These are phyloP conservation scores for Epistrophella euchroma DNA, from an alignment of 2,888 invertebrate species.

Conservation along the genomic window DNA sequence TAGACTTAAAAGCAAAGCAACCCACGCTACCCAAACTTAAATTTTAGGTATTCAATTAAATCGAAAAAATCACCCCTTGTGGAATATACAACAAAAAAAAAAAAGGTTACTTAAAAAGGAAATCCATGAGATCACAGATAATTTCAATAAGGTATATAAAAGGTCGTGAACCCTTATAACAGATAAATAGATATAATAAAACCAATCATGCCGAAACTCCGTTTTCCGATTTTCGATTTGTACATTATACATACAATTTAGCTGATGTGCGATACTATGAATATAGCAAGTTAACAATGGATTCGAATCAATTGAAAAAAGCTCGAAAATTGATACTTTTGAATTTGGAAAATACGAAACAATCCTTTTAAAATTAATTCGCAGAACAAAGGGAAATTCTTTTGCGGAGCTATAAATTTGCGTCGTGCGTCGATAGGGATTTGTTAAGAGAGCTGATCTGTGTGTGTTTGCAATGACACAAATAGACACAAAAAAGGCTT, in stretches of 20 bases:
- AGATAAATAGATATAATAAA: conserved; percentile 37
- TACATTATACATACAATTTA: conserved; percentile 1
- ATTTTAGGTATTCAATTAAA: not conserved
- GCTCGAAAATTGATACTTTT: conserved; percentile 18
- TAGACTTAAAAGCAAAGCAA: not conserved
- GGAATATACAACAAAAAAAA: not conserved
- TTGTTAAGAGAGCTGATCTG: not conserved
- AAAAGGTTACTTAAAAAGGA: not conserved
- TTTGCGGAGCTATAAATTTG: conserved; percentile 18
- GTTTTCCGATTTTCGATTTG: conserved; percentile 11
- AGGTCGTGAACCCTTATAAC: conserved; percentile 40
- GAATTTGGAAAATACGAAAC: not conserved
- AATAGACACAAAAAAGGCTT: not conserved
- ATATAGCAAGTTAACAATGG: conserved; percentile 26
- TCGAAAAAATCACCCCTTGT: not conserved
- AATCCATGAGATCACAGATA: conserved; percentile 30
- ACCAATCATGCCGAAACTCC: conserved; percentile 36
- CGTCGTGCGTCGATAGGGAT: not conserved
- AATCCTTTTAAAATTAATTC: conserved; percentile 31
- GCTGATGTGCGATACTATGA: not conserved
- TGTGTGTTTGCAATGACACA: not conserved
- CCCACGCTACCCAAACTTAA: not conserved
- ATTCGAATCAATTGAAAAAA: conserved; percentile 33
- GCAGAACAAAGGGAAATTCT: conserved; percentile 21
- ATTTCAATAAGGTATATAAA: conserved; percentile 31